Conservation (phyloP, 2,888 invertebrate genomes). For the Drosophila affinis region DNA sequence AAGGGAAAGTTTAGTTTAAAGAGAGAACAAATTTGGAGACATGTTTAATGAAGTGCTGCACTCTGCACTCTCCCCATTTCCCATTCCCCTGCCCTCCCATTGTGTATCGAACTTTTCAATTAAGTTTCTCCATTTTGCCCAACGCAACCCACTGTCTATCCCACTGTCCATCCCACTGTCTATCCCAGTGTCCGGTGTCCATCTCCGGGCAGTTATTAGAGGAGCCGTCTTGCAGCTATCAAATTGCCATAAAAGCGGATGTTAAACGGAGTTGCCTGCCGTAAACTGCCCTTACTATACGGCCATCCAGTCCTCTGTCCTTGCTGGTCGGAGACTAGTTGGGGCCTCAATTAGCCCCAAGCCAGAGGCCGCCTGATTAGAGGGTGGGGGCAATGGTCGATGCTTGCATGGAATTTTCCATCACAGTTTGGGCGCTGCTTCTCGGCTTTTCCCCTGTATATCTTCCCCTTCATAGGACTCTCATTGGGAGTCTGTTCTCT, state of each 20-base stretch:
- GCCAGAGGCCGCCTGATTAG: constrained; percentile 38
- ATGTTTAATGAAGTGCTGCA: not conserved
- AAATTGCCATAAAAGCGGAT: constrained; percentile 68
- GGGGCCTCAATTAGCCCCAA: constrained; percentile 30
- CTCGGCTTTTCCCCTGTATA: not conserved
- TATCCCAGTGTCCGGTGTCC: constrained; percentile 18
- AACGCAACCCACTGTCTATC: constrained; percentile 23
- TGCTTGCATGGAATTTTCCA: constrained; percentile 29
- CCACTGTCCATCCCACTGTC: no score
- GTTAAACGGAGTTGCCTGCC: constrained; percentile 58
- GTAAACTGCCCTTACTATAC: constrained; percentile 33
- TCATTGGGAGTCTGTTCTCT: constrained; percentile 18
- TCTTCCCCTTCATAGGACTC: not conserved
- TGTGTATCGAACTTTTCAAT: not conserved
- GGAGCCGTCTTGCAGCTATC: constrained; percentile 56
- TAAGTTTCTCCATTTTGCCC: not conserved
- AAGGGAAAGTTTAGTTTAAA: not conserved
- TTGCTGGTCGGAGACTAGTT: not conserved
- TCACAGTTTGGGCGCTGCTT: constrained; percentile 40
- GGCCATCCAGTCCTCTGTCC: constrained; percentile 17
- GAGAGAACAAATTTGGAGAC: not conserved
- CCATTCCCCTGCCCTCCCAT: not conserved
- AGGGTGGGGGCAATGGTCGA: not conserved
- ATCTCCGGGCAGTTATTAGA: constrained; percentile 56
- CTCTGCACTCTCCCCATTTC: not conserved